Evolutionary conservation across 2,797 vertebrate species (phyloP), one percentile per base, ranked within the genome.

Genomic region (Cuculus canorus): DNA sequence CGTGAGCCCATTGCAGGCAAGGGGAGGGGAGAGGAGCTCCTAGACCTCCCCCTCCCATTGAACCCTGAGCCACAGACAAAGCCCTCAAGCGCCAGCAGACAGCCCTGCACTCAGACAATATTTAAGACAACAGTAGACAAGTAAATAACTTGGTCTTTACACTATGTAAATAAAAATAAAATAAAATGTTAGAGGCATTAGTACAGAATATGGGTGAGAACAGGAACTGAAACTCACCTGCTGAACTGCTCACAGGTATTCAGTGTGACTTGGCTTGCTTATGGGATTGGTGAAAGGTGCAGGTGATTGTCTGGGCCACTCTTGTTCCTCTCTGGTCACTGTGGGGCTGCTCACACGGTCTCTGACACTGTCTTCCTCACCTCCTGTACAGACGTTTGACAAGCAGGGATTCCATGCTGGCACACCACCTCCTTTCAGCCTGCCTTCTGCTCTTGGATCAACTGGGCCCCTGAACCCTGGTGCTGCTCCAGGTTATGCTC

Each of bases 341-440:
- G 1, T 39, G 53, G 24, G 25, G 13, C 53, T 72, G 7, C 60
- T 89, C 11, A 13, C 35, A 13, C 6, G 4, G 9, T 69, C 23
- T 77, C 35, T 95, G 65, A 95, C 1, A 0, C 2, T 48, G 33
- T 81, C 24, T 32, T 33, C 5, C 5, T 50, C 24, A 10, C 54
- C 61, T 95, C 37, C 53, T 1, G 4, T 82, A 27, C 97, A 99
- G 99, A 98, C 98, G 10, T 99, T 99, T 97, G 99, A 99, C 98
- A 99, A 99, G 98, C 99, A 99, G 98, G 99, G 99, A 98, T 99
- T 99, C 98, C 99, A 99, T 23, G 98, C 99, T 45, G 99, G 98
- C 92, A 99, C 99, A 5, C 99, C 99, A 0, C 99, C 99, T 89
- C 99, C 99, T 13, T 99, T 99, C 98, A 99, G 96, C 97, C 97